Evolutionary conservation across 2,113 vertebrate genomes (phyloP).

Genomic region (Porphyrio hochstetteri): DNA sequence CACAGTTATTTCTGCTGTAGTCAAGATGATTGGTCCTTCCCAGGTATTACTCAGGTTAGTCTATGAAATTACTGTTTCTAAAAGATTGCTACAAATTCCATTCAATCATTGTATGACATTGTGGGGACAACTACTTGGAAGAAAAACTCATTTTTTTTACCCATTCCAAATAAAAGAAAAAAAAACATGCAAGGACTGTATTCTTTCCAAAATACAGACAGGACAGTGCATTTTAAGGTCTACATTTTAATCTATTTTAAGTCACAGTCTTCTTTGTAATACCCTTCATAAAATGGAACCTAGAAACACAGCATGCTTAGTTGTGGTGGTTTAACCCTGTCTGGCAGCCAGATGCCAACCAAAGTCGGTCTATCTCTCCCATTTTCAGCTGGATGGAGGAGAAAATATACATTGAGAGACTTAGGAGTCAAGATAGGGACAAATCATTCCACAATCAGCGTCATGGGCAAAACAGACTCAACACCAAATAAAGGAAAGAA

Average conservation of each 20-base stretch:
- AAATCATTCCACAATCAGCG: too few species aligned
- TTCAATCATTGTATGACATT: background rate
- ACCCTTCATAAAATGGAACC: background rate
- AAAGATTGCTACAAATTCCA: background rate
- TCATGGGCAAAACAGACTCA: too few species aligned
- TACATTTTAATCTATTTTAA: background rate
- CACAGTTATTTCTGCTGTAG: background rate
- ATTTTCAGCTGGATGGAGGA: too few species aligned
- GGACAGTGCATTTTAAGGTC: background rate
- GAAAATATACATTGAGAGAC: too few species aligned
- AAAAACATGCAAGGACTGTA: background rate
- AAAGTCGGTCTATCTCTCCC: too few species aligned
- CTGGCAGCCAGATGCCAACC: too few species aligned
- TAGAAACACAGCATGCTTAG: background rate
- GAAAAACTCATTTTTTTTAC: background rate
- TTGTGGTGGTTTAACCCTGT: too few species aligned
- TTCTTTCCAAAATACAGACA: background rate
- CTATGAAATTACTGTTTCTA: background rate
- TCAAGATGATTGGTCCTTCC: background rate
- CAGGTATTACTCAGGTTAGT: background rate
- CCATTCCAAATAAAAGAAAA: background rate
- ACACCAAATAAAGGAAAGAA: too few species aligned
- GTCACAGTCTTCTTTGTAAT: background rate
- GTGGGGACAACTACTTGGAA: background rate
- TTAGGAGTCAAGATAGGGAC: too few species aligned